These are phyloP conservation scores for Mus spretus DNA, from an alignment of 2,797 vertebrate species.

Conservation along the genomic window DNA sequence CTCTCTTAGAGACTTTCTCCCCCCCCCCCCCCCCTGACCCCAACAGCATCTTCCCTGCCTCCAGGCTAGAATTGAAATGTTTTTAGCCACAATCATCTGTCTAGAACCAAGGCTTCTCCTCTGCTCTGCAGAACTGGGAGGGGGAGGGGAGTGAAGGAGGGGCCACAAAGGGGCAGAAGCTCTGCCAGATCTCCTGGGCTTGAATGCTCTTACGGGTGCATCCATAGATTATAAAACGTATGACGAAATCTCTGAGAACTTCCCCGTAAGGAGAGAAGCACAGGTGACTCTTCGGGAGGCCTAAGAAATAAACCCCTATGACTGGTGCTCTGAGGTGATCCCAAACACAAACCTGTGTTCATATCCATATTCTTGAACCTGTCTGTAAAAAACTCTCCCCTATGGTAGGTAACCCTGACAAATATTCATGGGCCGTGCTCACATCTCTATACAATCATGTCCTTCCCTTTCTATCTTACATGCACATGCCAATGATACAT, in stretches of 20 bases:
- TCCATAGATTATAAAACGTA: background rate
- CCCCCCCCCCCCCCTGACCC: too few relatives aligned
- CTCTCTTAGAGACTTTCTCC: background rate
- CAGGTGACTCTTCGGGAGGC: background rate
- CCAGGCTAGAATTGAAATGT: slow-evolving; percentile 72
- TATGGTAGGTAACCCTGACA: background rate
- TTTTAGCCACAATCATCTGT: slow-evolving; percentile 65
- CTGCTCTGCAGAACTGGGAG: background rate
- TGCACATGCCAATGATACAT: background rate
- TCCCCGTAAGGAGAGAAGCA: background rate
- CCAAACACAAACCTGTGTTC: background rate
- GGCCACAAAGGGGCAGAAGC: background rate
- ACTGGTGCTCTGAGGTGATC: background rate
- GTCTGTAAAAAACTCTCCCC: background rate
- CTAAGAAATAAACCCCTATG: background rate
- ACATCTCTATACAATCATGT: background rate
- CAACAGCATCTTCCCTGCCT: background rate
- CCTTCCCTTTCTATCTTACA: background rate
- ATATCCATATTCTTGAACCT: background rate
- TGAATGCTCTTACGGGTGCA: background rate
- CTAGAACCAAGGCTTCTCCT: background rate
- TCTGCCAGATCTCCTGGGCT: background rate
- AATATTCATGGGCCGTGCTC: background rate
- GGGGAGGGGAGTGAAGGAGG: background rate
- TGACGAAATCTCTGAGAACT: background rate